Evolutionary conservation across 2,797 vertebrate genomes (phyloP).

Genomic region (Hippocampus kuda): DNA sequence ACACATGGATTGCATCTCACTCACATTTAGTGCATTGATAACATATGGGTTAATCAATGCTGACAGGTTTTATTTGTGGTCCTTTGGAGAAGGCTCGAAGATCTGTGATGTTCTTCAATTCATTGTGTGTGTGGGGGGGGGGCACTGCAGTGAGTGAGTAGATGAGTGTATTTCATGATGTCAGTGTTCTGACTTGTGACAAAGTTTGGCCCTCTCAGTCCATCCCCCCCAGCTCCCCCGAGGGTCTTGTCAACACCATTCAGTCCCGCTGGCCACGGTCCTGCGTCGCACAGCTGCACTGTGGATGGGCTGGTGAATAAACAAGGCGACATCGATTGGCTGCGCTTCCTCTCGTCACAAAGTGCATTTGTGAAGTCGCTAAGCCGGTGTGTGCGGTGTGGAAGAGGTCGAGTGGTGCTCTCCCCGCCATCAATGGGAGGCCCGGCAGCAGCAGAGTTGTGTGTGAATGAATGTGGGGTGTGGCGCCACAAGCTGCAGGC

Average conservation of each 20-base stretch:
- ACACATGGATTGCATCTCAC: not conserved
- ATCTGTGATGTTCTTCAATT: not conserved
- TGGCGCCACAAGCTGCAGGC: conserved; percentile 44
- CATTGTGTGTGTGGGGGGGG: not conserved
- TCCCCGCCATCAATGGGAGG: conserved; percentile 51
- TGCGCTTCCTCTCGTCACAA: not conserved
- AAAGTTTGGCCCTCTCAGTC: not conserved
- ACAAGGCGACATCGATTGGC: not conserved
- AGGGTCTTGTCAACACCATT: not conserved
- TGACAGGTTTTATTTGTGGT: not conserved
- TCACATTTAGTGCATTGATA: not conserved
- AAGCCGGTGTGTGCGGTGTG: not conserved
- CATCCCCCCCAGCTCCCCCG: not conserved
- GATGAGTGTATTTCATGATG: not conserved
- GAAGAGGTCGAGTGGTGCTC: conserved; percentile 12
- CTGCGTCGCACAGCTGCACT: not conserved
- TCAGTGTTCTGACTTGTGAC: not conserved
- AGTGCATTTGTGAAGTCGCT: not conserved
- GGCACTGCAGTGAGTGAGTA: not conserved
- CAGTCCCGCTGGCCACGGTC: not conserved
- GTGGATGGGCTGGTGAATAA: not conserved
- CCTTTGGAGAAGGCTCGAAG: not conserved
- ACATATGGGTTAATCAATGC: not conserved
- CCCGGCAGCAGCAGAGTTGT: conserved; percentile 39
- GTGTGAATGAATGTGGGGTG: conserved; percentile 63